Percentiles rank a stretch among this genome's conserved stretches.
Evolutionary conservation across 1,140 invertebrate genomes (phyloP).

Genomic region (Drosophila bocki): DNA sequence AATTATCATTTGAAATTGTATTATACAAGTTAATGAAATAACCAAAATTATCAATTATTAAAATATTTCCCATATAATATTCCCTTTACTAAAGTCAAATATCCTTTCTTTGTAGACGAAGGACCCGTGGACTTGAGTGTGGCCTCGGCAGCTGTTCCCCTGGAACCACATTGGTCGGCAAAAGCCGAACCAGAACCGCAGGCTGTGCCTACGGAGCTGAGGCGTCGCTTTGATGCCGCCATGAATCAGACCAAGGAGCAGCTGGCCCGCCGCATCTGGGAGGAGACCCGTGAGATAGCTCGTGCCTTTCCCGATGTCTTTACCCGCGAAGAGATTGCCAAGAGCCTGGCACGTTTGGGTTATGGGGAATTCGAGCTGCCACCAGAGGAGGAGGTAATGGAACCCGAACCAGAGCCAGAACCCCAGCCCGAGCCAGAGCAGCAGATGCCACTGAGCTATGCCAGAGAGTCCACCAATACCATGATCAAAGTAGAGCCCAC

Average conservation of each 20-base stretch:
- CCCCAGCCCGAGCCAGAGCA: conserved; percentile 19
- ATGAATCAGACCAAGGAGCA: conserved; percentile 76
- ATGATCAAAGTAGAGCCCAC: conserved; percentile 43
- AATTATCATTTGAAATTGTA: no score
- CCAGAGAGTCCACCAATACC: conserved; percentile 2
- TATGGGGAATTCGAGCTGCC: conserved; percentile 81
- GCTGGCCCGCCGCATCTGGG: conserved; percentile 78
- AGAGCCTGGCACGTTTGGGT: conserved; percentile 71
- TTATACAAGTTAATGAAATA: no score
- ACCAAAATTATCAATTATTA: not conserved
- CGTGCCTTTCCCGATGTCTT: conserved; percentile 81
- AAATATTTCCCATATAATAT: not conserved
- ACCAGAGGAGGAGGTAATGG: conserved; percentile 66
- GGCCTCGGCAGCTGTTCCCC: conserved; percentile 62
- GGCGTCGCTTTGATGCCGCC: conserved; percentile 66
- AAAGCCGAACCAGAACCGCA: conserved; percentile 51
- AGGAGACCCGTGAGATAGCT: conserved; percentile 79
- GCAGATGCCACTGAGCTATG: conserved; percentile 28
- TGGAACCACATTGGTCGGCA: conserved; percentile 45
- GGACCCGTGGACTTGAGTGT: conserved; percentile 80
- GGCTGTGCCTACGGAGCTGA: conserved; percentile 51
- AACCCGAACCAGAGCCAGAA: conserved; percentile 31
- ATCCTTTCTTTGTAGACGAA: conserved; percentile 55
- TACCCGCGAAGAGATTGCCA: conserved; percentile 79
- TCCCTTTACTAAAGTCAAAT: not conserved